Evolutionary conservation across 1,140 invertebrate genomes (phyloP).

Genomic region (Cyphomyrmex costatus): DNA sequence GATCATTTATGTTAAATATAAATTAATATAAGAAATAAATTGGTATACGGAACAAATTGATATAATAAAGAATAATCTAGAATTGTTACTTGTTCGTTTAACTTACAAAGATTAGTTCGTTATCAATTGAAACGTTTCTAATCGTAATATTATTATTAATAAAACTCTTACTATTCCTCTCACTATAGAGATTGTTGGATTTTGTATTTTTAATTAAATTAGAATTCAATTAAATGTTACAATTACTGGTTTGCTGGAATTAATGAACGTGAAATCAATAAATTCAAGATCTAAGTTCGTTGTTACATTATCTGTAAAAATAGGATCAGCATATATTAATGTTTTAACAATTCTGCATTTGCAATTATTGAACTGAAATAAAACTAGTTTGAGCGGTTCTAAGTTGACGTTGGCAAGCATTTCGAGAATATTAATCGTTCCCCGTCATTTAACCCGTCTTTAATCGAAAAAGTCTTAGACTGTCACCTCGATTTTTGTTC

Average conservation of each 20-base stretch:
- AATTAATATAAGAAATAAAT: not conserved
- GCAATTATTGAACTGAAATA: not conserved
- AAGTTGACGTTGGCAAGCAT: not conserved
- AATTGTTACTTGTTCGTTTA: not conserved
- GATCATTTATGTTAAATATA: not conserved
- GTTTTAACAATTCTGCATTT: conserved; percentile 4
- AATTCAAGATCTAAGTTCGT: not conserved
- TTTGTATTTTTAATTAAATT: not conserved
- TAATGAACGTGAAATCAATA: not conserved
- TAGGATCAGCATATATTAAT: not conserved
- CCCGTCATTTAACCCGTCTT: not conserved
- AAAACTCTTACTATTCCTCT: not conserved
- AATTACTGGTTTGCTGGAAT: conserved; percentile 24
- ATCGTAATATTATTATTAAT: not conserved
- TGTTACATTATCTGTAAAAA: conserved; percentile 24
- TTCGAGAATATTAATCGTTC: not conserved
- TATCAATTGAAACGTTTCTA: conserved; percentile 1
- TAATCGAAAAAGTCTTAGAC: conserved; percentile 5
- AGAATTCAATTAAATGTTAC: conserved; percentile 15
- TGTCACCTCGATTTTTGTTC: conserved; percentile 24
- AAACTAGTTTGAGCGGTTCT: not conserved
- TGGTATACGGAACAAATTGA: no score
- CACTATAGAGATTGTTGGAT: not conserved
- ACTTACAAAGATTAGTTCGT: not conserved
- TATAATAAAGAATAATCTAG: not conserved